Conservation (phyloP, 2,113 vertebrate genomes). For the Actinemys pallida region DNA sequence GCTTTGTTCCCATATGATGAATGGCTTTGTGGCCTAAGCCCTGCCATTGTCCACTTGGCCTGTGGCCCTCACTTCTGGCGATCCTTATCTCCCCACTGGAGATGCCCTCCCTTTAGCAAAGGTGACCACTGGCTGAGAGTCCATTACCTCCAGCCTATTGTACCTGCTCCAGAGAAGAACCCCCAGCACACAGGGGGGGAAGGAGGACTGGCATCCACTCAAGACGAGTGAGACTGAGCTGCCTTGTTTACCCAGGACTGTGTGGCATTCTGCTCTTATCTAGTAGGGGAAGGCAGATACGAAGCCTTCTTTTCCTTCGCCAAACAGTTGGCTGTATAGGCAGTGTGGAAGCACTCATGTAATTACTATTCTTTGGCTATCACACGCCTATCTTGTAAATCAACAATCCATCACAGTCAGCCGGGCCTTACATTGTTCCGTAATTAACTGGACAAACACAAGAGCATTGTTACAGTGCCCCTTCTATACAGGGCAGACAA, state of each 20-base stretch:
- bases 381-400: constrained; percentile 82
- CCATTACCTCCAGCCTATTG: constrained; percentile 68
- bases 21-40: constrained; percentile 79
- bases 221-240: constrained; percentile 23
- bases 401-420: constrained; percentile 86
- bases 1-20: constrained; percentile 87
- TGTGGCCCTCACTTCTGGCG: constrained; percentile 59
- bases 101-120: constrained; percentile 56
- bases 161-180: constrained; percentile 20
- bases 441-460: constrained; percentile 81
- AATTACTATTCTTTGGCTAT: constrained; percentile 77
- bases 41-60: constrained; percentile 78
- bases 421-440: constrained; percentile 80
- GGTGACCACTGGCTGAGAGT: constrained; percentile 64
- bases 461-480: constrained; percentile 59
- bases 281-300: constrained; percentile 64
- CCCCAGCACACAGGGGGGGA: background rate
- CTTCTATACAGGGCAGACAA: constrained; percentile 50
- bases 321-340: constrained; percentile 57
- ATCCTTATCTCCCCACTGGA: constrained; percentile 83
- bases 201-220: background rate
- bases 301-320: constrained; percentile 60
- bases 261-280: constrained; percentile 73
- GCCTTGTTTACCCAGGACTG: constrained; percentile 49
- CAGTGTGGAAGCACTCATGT: constrained; percentile 48